Evolutionary conservation across 2,888 invertebrate species (phyloP).

Genomic region (Cenopis cana): DNA sequence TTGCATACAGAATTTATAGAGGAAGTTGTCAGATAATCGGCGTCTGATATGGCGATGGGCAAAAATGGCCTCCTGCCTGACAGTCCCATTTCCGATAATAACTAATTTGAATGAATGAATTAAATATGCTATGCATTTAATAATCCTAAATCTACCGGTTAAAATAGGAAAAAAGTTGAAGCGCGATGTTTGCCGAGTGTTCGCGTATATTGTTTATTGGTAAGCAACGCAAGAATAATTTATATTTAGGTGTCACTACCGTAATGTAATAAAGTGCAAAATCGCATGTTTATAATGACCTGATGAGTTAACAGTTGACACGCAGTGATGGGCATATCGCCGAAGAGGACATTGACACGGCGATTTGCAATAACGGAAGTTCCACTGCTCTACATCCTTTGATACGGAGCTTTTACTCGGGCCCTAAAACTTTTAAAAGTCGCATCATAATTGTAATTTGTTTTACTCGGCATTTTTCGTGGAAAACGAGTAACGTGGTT

Average conservation of each 20-base stretch:
- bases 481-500: too few species aligned
- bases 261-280: background rate
- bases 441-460: background rate
- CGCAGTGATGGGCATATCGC: conserved; percentile 5
- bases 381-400: conserved; percentile 35
- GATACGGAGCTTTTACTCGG: conserved; percentile 42
- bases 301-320: background rate
- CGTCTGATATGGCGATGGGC: background rate
- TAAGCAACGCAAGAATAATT: too few species aligned
- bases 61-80: conserved; percentile 11
- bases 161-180: too few species aligned
- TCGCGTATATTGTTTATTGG: too few species aligned
- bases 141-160: too few species aligned
- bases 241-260: too few species aligned
- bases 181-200: too few species aligned
- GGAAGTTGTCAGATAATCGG: conserved; percentile 59
- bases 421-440: background rate
- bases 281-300: background rate
- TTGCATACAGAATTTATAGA: conserved; percentile 53
- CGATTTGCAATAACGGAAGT: conserved; percentile 39
- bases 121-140: too few species aligned
- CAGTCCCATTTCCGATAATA: background rate
- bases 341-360: conserved; percentile 10
- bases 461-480: too few species aligned
- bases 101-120: background rate